A percentile compares a stretch with the other conserved stretches of the same genome.
These are phyloP conservation scores for Helogale parvula DNA, from an alignment of 2,113 vertebrate species.

Conservation along the genomic window DNA sequence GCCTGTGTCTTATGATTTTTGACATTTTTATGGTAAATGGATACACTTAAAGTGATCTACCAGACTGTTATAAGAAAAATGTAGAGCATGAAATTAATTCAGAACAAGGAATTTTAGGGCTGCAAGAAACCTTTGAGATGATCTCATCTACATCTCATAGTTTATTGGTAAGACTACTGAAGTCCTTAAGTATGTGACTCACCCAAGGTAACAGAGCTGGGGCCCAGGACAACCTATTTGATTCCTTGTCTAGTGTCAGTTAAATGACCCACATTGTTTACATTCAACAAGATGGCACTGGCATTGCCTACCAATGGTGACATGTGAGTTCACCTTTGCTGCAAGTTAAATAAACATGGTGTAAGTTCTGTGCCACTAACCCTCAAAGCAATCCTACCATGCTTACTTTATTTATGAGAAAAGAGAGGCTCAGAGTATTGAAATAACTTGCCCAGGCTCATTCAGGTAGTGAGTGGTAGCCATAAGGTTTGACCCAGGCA, in stretches of 20 bases:
- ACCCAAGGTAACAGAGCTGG: background rate
- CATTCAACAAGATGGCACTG: background rate
- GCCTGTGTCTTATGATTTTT: background rate
- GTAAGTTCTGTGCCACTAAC: background rate
- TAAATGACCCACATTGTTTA: background rate
- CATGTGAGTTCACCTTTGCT: background rate
- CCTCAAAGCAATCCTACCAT: background rate
- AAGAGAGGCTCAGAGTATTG: background rate
- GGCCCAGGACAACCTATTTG: background rate
- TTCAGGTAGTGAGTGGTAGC: background rate
- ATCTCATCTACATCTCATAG: background rate
- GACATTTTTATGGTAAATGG: slow-evolving; percentile 1
- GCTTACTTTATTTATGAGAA: background rate
- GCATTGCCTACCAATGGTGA: background rate
- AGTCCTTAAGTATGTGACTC: background rate
- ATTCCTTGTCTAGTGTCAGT: background rate
- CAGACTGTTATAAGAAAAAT: background rate
- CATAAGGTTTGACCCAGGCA: background rate
- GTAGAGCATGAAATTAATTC: background rate
- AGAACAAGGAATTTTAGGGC: background rate
- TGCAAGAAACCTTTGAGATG: background rate
- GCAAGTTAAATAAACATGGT: background rate
- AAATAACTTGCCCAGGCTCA: background rate
- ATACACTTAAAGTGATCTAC: slow-evolving; percentile 1
- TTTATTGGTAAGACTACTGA: background rate